Base-by-base conservation (phyloP, 1,140 invertebrate genomes). In the Hestina assimilis region DNA sequence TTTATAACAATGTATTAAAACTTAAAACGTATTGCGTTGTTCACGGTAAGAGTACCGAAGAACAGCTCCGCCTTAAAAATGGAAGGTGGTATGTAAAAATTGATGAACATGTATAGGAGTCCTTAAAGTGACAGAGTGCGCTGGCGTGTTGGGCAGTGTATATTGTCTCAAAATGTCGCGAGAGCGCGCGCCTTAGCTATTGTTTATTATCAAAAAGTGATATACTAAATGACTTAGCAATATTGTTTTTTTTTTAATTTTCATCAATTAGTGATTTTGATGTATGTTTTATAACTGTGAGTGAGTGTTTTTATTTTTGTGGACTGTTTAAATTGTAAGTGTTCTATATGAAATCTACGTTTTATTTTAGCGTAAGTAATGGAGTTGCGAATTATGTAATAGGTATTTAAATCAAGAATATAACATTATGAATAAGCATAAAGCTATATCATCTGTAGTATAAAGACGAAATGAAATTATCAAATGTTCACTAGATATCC, bases 61-160 rank as follows among this genome's bases (percentile, higher is more conserved):
- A 79, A 74, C 79, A 86, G 82, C 85, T 83, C 85, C 85, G 83
- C 85, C 85, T 88, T 86, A 88, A 88, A 88, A 88, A 88, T 88
- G 85, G 85, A 86, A 88, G 85, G 83, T 88, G 83, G 85, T 86
- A 88, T 88, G 85, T 88, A 88, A 88, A 87, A 88, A 88, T 88
- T 88, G 79, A 88, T 88, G 83, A 84, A 88, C 85, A 85, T 85
- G 83, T 86, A 88, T 86, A 83, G 81, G 72, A 83, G 83, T 88
- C 80, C 80, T 86, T 86, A 86, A 86, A 86, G 83, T 88, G 85
- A 88, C 85, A 88, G 83, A 88, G 82, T 83, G 77, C 73, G 83
- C 82, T 83, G 77, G 83, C 82, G 78, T 81, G 83, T 80, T 69
- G 85, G 77, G 69, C 80, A 79, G 85, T 85, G 82, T 83, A 85